Base-by-base conservation (phyloP, 2,113 vertebrate species). In the Hipposideros armiger region DNA sequence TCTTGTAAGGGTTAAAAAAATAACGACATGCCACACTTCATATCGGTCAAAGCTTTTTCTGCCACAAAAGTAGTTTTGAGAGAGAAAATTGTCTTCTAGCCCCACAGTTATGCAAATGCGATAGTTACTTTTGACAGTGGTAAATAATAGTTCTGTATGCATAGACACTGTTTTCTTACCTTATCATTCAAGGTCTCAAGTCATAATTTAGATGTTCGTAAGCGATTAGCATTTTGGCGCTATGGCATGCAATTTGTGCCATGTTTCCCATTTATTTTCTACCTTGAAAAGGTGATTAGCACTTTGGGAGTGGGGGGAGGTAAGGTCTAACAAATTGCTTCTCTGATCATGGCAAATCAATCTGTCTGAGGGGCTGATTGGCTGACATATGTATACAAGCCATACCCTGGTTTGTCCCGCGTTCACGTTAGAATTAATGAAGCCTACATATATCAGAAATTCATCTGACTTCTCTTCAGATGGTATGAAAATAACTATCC, bases 61-160 rank as follows among this genome's bases (percentile, higher is more conserved):
- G 97, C 98, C 97, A 93, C 92, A 88, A 87, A 98, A 97, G 97
- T 98, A 91, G 87, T 98, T 98, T 97, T 97, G 96, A 42, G 19
- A 97, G 95, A 97, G 91, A 98, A 98, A 98, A 98, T 94, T 98
- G 98, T 98, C 95, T 96, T 54, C n/a, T 90, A 96, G 96, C 64
- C 95, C 96, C 96, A 87, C 86, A 73, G 97, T 97, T 98, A 98
- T 98, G 98, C 96, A 98, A 98, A 98, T 98, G 84, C 2, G 11
- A 76, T 92, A 87, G 98, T 98, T 98, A 97, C 98, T 99, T 98
- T 96, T 98, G 98, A 98, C 98, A 94, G 83, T 30, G 62, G 97
- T 98, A 98, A 98, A 98, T 98, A 98, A 98, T 97, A 95, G 98
- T 96, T 97, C 91, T 94, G 94, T 88, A 50, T 95, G 95, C 96